Base-by-base conservation (phyloP, 92 coral and sea anemone genomes). In the Diadumene lineata region DNA sequence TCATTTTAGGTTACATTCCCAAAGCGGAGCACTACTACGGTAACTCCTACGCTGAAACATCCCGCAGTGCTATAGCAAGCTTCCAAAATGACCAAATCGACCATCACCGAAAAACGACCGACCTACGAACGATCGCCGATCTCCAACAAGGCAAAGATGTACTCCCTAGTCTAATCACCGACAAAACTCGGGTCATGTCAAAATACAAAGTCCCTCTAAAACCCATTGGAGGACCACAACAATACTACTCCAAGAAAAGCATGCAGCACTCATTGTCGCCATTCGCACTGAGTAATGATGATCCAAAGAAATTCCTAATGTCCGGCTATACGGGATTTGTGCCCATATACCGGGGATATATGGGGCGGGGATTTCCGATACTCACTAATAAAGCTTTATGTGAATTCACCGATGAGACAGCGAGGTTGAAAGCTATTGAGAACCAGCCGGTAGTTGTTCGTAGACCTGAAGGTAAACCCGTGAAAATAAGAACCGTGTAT, bases 321-420 rank as follows among this genome's bases (percentile, higher is more conserved):
- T 91, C 98, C 50, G 98, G 98, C 19, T 94, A 94, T 79, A 91
- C 98, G 64, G 98, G 98, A 57, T 94, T 94, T 81, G 98, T 94
- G 64, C 97, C 98, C 43, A 87, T 93, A 30, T 85, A 89, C 27
- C 89, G 98, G 57, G 97, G 92, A 50, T 77, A 80, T 51, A 91
- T 94, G 87, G 98, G 98, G 0, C 51, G 75, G 86, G 98, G 98
- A 11, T 94, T 92, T 62, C 98, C 98, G 48, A 46, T 73, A 28
- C 67, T 94, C 44, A 94, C 94, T 23, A 94, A 91, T 78, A 94
- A 86, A 66, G 98, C 97, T 26, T 82, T 94, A 18, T 91, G 97
- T 57, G 90, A 86, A 67, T 94, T 94, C 50, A 82, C 98, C 1
- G 81, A 81, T 34, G 94, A 94, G 66, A 88, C 92, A 64, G 85